Base-by-base conservation (phyloP, 2,797 vertebrate genomes). In the Lepidocolaptes lacrymiger region DNA sequence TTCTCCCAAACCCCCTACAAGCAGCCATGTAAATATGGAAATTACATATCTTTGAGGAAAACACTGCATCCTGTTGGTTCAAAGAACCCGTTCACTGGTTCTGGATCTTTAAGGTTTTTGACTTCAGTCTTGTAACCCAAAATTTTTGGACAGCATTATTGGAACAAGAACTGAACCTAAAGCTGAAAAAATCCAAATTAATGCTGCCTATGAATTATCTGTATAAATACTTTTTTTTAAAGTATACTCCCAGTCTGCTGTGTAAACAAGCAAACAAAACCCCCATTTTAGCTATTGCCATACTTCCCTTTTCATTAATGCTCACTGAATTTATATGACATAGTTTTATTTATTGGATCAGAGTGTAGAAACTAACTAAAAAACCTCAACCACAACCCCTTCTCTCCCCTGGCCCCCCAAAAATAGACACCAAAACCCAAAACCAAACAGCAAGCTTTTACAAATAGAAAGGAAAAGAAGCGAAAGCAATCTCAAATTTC, bases 341-440 rank as follows among this genome's bases (percentile, higher is more conserved):
- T 4, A 77, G 8, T 37, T 37, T 37, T 37, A 37, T 37, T 37
- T 37, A 37, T 37, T 37, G 37, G 11, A 37, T 12, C 11, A 37
- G 37, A 37, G 37, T 37, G 37, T 37, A 37, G 37, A 37, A 37
- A 37, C 23, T 61, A 67, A 55, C 11, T 41, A 8, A 4, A 32
- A 26, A 61, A 27, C 2, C 18, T 8, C 19, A 55, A 41, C 19
- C 1, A 20, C 0, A 0, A 19, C 7, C 20, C 4, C 3, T 21
- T 39, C 9, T 15, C 7, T 6, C 23, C 20, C 13, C 32, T 6
- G 16, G 3, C 32, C 54, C 39, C 14, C 9, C 12, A 49, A 56
- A 32, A 26, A 66, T 9, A 37, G 30, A 39, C 41, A 10, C n/a
- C 13, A 17, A 20, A n/a, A 54, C 20, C 26, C 14, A n/a, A 52